Evolutionary conservation across 1,140 invertebrate species (phyloP).

Genomic region (Danaus melanippus): DNA sequence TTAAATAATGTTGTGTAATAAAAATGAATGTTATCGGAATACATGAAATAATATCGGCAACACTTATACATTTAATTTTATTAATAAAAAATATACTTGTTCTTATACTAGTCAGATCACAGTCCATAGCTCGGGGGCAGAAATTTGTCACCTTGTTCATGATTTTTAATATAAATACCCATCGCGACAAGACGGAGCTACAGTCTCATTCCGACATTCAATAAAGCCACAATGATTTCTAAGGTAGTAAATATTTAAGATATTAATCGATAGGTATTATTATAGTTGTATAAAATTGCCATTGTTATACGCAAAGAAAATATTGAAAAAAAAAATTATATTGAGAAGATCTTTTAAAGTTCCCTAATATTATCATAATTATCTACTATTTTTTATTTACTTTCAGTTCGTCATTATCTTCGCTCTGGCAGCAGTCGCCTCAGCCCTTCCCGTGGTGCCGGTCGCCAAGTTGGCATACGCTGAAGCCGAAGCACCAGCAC

Average conservation of each 20-base stretch:
- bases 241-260: constrained; percentile 3
- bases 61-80: too few relatives aligned
- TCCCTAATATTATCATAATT: constrained; percentile 3
- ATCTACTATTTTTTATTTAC: constrained; percentile 1
- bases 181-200: neutral
- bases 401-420: constrained; percentile 48
- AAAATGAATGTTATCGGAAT: too few relatives aligned
- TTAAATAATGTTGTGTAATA: too few relatives aligned
- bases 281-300: too few relatives aligned
- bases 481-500: constrained; percentile 72
- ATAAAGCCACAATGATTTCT: constrained; percentile 5
- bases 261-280: too few relatives aligned
- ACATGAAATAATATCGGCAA: too few relatives aligned
- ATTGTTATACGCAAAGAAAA: too few relatives aligned
- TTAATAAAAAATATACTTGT: too few relatives aligned
- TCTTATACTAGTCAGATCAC: too few relatives aligned
- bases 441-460: constrained; percentile 34
- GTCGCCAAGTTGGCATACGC: constrained; percentile 40
- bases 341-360: neutral
- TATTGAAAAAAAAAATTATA: too few relatives aligned
- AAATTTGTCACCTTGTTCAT: constrained; percentile 1
- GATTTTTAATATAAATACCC: constrained; percentile 1
- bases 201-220: constrained; percentile 6
- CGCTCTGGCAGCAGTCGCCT: constrained; percentile 39
- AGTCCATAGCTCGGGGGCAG: neutral